A percentile compares a stretch with the other conserved stretches of the same genome.
These are phyloP conservation scores for Thunnus maccoyii DNA, from an alignment of 2,113 vertebrate genomes.

Conservation along the genomic window DNA sequence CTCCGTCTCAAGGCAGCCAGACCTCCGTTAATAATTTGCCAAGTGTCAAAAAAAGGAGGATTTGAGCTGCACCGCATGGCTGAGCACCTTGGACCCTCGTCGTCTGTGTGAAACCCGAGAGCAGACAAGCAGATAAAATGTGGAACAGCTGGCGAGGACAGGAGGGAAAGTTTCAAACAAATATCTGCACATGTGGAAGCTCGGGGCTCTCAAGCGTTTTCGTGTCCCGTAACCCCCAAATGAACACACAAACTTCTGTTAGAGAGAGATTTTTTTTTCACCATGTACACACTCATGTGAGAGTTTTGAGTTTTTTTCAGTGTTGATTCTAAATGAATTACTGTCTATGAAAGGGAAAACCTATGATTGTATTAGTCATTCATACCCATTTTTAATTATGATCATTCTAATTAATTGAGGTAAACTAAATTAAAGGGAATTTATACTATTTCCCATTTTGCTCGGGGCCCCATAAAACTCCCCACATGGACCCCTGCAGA, in stretches of 20 bases:
- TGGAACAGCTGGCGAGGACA: conserved; percentile 92
- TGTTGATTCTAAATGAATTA: conserved; percentile 3
- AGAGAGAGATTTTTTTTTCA: neutral
- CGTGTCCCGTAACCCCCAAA: conserved; percentile 58
- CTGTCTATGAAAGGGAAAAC: neutral
- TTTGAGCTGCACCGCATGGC: conserved; percentile 74
- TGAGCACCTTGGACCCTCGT: conserved; percentile 76
- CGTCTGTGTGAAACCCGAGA: conserved; percentile 84
- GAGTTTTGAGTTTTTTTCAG: neutral
- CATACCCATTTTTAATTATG: conserved; percentile 1
- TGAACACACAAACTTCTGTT: conserved; percentile 52
- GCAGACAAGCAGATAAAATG: conserved; percentile 93
- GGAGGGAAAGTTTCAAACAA: conserved; percentile 93
- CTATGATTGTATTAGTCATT: neutral
- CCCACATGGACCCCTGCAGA: conserved; percentile 62
- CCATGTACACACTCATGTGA: neutral
- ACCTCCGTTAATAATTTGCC: conserved; percentile 70
- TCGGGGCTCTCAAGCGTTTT: conserved; percentile 58
- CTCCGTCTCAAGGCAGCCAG: conserved; percentile 54
- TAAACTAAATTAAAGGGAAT: conserved; percentile 22
- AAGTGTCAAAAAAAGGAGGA: conserved; percentile 72
- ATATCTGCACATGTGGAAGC: conserved; percentile 89
- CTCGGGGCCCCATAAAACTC: conserved; percentile 53
- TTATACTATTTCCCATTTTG: conserved; percentile 48
- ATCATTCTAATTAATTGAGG: neutral